These are phyloP conservation scores for Pecten maximus DNA, from an alignment of 2,888 invertebrate species.

Conservation along the genomic window DNA sequence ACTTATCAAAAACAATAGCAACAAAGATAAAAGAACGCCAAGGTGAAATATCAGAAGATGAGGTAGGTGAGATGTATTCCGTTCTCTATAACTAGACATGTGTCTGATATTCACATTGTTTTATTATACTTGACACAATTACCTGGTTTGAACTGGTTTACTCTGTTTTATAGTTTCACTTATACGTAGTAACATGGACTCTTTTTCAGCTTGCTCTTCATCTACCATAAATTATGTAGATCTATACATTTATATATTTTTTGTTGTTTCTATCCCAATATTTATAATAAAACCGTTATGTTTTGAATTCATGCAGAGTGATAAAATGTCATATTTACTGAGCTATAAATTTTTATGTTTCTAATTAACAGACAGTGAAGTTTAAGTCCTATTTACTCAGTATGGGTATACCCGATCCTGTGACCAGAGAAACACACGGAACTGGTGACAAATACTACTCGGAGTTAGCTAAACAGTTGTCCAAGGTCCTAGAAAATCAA, in stretches of 20 bases:
- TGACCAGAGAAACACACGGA: slow-evolving; percentile 94
- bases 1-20: slow-evolving; percentile 94
- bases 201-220: too few relatives aligned
- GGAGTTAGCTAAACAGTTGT: slow-evolving; percentile 93
- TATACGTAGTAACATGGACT: too few relatives aligned
- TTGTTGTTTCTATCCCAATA: too few relatives aligned
- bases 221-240: too few relatives aligned
- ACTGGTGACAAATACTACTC: slow-evolving; percentile 91
- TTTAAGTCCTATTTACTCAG: slow-evolving; percentile 98
- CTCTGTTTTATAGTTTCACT: too few relatives aligned
- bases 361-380: slow-evolving; percentile 88
- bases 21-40: slow-evolving; percentile 96
- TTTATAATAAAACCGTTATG: too few relatives aligned
- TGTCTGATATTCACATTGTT: not conserved
- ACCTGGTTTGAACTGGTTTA: too few relatives aligned
- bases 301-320: too few relatives aligned
- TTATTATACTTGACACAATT: not conserved
- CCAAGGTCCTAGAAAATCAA: slow-evolving; percentile 90
- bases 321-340: too few relatives aligned
- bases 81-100: not conserved
- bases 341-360: too few relatives aligned
- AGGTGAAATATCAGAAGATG: slow-evolving; percentile 98
- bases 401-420: slow-evolving; percentile 98
- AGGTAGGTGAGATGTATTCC: slow-evolving; percentile 74
- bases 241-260: too few relatives aligned